Evolutionary conservation across 1,140 invertebrate species (phyloP), one percentile per base, ranked within the genome.

Genomic region (Sweltsa coloradensis): DNA sequence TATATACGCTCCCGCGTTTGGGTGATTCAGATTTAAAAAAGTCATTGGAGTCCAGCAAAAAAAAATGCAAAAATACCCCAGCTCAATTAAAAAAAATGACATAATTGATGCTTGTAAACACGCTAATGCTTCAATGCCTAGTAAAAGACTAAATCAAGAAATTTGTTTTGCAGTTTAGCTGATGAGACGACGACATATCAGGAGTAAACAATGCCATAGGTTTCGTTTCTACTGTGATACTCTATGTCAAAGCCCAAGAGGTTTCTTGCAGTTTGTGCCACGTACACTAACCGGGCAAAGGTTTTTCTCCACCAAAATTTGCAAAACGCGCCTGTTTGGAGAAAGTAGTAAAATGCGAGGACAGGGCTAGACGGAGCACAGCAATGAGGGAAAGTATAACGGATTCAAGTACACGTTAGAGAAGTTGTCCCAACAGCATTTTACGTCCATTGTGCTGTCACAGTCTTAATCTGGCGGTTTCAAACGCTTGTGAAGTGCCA

Each of bases 361-460:
- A 13, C 59, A 62, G 49, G 51, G 56, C n/a, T 60, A 60, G 56
- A 60, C 26, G 57, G 53, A 37, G 55, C 53, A 7, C 36, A 23
- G 56, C 54, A 41, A 62, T 62, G 51, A 39, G 47, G 57, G 55
- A 18, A 37, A 41, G 31, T 59, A 54, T 40, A 57, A 54, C 31
- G 57, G 56, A 21, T 57, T 14, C 55, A 60, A 50, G 50, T 60
- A 51, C 45, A 50, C 41, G 62, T 67, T 43, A 54, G 54, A 49
- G 46, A 57, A 50, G 53, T 47, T 47, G 54, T 57, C 54, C 44
- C 51, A 31, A 49, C 40, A 47, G 57, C 56, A 16, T 23, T 40
- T 40, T 61, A 52, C 50, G 51, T 52, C 37, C 57, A 54, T 53
- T 63, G 54, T 52, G 58, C 54, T 53, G 59, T 47, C 58, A 56